phyloP scores from a whole-genome alignment of 2,113 vertebrate species.

The Chelonoidis abingdonii region DNA sequence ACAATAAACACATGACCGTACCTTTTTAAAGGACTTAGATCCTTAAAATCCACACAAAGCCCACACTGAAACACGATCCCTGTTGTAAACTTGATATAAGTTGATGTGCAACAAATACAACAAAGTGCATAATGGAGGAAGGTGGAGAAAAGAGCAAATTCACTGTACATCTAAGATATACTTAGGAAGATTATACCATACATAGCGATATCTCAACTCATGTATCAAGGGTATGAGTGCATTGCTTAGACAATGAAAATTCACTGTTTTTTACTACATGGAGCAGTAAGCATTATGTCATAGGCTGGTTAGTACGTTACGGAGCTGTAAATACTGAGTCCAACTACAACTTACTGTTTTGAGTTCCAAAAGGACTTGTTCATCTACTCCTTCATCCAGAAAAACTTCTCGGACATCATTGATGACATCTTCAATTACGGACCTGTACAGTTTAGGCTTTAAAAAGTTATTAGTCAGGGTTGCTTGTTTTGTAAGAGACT shows the following conservation, averaged over 20 bases:
- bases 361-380: slow-evolving; percentile 96
- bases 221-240: background rate
- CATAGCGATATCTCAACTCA: rapidly evolving
- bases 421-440: slow-evolving; percentile 99
- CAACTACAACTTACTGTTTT: slow-evolving; percentile 88
- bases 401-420: slow-evolving; percentile 97
- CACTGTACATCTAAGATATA: background rate
- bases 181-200: background rate
- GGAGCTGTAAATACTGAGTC: background rate
- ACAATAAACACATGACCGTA: background rate
- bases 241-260: background rate
- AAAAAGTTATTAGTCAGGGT: background rate
- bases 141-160: background rate
- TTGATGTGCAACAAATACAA: background rate
- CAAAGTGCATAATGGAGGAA: background rate
- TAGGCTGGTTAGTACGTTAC: background rate
- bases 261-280: background rate
- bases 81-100: background rate
- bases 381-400: slow-evolving; percentile 97
- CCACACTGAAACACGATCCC: background rate
- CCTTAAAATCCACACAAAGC: background rate
- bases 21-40: background rate
- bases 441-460: slow-evolving; percentile 96
- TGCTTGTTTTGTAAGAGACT: background rate
- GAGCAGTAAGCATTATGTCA: background rate